phyloP scores from a whole-genome alignment of 2,113 vertebrate genomes.

The Seriola dumerili region DNA sequence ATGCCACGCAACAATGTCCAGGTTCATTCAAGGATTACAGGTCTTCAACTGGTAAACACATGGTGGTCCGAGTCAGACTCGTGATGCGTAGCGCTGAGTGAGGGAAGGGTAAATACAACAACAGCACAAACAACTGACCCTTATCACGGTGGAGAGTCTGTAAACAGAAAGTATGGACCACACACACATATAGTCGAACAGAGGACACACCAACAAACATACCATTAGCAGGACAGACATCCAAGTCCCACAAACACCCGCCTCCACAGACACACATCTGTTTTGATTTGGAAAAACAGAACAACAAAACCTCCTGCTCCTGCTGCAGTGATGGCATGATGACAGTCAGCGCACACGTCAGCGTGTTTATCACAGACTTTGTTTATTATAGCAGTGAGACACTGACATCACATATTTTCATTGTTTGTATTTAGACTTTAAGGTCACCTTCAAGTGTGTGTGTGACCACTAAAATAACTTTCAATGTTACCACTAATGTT shows the following conservation, averaged over 20 bases:
- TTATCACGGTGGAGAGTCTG: conserved; percentile 8
- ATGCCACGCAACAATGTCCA: not conserved
- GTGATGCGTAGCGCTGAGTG: not conserved
- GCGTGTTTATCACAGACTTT: conserved; percentile 27
- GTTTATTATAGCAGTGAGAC: conserved; percentile 4
- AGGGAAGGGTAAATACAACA: conserved; percentile 35
- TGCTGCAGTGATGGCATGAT: conserved; percentile 34
- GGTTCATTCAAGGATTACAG: conserved; percentile 15
- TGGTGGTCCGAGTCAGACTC: conserved; percentile 19
- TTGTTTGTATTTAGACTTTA: not conserved
- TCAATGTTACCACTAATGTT: not conserved
- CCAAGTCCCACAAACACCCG: conserved; percentile 11
- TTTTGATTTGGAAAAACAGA: conserved; percentile 32
- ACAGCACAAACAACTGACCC: conserved; percentile 12
- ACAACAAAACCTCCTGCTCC: conserved; percentile 31
- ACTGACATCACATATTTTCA: not conserved
- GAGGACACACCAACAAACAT: not conserved
- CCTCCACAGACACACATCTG: conserved; percentile 56
- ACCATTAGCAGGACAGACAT: not conserved
- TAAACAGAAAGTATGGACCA: conserved; percentile 58
- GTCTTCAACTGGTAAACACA: conserved; percentile 31
- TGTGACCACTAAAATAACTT: not conserved
- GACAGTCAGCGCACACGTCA: conserved; percentile 35
- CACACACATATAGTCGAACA: conserved; percentile 34
- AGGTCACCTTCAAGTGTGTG: too few species aligned